Evolutionary conservation across 92 coral and sea anemone species (phyloP), one percentile per base, ranked within the genome.

Genomic region (Micromussa lordhowensis): DNA sequence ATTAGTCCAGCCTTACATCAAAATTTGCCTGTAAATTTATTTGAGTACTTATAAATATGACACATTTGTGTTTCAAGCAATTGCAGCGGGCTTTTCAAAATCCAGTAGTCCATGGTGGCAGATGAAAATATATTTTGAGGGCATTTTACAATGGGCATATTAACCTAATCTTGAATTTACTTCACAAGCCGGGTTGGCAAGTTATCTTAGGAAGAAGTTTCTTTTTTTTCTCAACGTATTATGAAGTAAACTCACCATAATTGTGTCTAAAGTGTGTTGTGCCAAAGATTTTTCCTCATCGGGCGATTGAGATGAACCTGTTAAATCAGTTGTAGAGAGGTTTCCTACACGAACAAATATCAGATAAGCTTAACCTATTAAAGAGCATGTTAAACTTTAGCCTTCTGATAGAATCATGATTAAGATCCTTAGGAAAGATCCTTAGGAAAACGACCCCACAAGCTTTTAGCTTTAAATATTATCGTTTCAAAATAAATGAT

Each of bases 71-170:
- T 17, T 26, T 2, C 2, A n/a, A 44, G 29, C 80, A 21, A 4
- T 1, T 76, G 15, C 28, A 38, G 81, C 81, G 38, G 34, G 35
- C 26, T 77, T 77, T 77, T 77, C 81, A 77, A 77, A 44, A 51
- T 12, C 3, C 17, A 77, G 15, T 28, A 35, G 51, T 8, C 51
- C 12, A 44, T 44, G 51, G 11, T 15, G 51, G 10, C 16, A 26
- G 17, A 24, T 17, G 3, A 26, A 57, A 32, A 55, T 17, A 17
- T 22, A 31, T 64, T n/a, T 66, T 10, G 73, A 48, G 30, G 48
- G 15, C 49, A 59, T 59, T 80, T 66, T 13, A 14, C 28, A 19
- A 68, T 59, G 10, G 22, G 9, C 68, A 55, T 15, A 10, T 28
- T 72, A 4, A 44, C 51, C 51, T 44, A 44, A 44, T 34, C 29